A percentile compares a stretch with the other conserved stretches of the same genome.
Evolutionary conservation across 2,888 invertebrate species (phyloP).

Genomic region (Flexamia atlantica): DNA sequence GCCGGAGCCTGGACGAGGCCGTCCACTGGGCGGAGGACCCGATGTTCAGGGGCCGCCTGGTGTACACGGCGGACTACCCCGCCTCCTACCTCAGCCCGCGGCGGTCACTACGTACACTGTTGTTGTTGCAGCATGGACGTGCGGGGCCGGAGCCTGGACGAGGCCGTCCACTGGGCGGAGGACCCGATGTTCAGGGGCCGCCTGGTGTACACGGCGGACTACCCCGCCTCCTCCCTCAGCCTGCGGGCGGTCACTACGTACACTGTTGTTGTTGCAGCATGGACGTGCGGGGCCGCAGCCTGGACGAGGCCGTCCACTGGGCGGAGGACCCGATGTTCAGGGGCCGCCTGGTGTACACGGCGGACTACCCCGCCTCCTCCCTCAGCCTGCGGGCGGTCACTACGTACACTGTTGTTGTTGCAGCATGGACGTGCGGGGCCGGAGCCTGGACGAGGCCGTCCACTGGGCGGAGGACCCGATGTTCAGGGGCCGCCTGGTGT

Average conservation of each 20-base stretch:
- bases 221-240: constrained; percentile 50
- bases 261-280: constrained; percentile 54
- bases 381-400: constrained; percentile 27
- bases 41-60: constrained; percentile 29
- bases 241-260: constrained; percentile 21
- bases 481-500: constrained; percentile 41
- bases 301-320: constrained; percentile 55
- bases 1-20: constrained; percentile 47
- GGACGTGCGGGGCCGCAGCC: constrained; percentile 53
- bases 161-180: constrained; percentile 51
- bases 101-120: too few relatives aligned
- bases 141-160: constrained; percentile 47
- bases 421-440: constrained; percentile 59
- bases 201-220: constrained; percentile 43
- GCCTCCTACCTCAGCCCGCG: constrained; percentile 42
- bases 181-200: constrained; percentile 46
- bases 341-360: constrained; percentile 35
- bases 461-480: constrained; percentile 55
- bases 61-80: constrained; percentile 52
- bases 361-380: constrained; percentile 53
- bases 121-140: constrained; percentile 59
- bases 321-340: constrained; percentile 47
- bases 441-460: constrained; percentile 41
- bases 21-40: constrained; percentile 55
- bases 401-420: too few relatives aligned